Evolutionary conservation across 2,113 vertebrate genomes (phyloP).

Genomic region (Peucedramus taeniatus): DNA sequence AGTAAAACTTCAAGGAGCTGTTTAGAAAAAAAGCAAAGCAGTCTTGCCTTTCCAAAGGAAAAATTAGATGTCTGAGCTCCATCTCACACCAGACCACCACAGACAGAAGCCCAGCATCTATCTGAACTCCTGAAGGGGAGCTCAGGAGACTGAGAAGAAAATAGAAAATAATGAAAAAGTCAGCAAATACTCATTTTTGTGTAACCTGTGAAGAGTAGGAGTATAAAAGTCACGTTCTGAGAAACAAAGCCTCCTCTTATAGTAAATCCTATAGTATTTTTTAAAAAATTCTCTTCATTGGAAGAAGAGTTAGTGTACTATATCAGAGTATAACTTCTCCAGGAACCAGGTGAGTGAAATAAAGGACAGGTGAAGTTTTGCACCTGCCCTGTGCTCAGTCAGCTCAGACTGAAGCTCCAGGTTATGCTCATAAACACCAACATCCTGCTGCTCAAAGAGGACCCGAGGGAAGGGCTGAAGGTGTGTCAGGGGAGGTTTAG

Average conservation of each 20-base stretch:
- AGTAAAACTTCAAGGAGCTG: not conserved
- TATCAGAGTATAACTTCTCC: not conserved
- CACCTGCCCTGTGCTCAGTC: not conserved
- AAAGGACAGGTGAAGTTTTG: not conserved
- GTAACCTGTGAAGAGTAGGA: not conserved
- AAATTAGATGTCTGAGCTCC: not conserved
- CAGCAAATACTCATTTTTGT: not conserved
- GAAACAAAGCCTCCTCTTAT: not conserved
- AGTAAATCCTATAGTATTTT: not conserved
- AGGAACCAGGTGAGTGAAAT: not conserved
- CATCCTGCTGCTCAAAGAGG: not conserved
- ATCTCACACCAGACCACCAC: not conserved
- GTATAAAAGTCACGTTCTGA: not conserved
- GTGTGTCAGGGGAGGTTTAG: not conserved
- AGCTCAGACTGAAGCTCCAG: not conserved
- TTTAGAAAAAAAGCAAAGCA: not conserved
- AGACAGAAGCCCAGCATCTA: rapidly evolving
- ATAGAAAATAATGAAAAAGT: not conserved
- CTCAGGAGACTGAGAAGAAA: not conserved
- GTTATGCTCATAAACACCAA: not conserved
- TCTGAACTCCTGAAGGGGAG: not conserved
- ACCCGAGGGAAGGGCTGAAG: not conserved
- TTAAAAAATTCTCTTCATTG: not conserved
- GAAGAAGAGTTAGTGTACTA: not conserved
- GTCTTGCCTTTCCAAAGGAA: not conserved